Evolutionary conservation across 2,888 invertebrate genomes (phyloP).

Genomic region (Erpobdella octoculata): DNA sequence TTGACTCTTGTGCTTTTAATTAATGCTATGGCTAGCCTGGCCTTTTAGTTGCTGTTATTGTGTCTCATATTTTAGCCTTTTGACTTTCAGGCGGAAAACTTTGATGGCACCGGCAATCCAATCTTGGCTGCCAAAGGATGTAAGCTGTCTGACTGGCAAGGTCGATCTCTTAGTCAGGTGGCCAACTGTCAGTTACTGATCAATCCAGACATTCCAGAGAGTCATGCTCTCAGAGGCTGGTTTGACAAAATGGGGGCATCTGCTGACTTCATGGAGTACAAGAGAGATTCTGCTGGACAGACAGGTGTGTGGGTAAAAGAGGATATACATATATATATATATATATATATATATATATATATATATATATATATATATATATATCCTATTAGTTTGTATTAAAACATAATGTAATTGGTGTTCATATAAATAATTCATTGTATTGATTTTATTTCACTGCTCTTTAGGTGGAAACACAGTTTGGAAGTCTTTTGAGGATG

Average conservation of each 20-base stretch:
- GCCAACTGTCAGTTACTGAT: constrained; percentile 58
- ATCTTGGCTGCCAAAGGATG: constrained; percentile 79
- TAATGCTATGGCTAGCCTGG: too few relatives aligned
- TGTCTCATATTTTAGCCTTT: not conserved
- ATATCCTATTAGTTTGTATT: not conserved
- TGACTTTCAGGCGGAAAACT: constrained; percentile 65
- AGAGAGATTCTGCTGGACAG: constrained; percentile 41
- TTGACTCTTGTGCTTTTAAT: too few relatives aligned
- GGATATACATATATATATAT: not conserved
- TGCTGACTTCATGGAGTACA: constrained; percentile 44
- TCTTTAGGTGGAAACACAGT: constrained; percentile 33
- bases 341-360: not conserved
- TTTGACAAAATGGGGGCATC: constrained; percentile 63
- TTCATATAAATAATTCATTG: not conserved
- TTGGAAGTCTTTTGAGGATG: constrained; percentile 72
- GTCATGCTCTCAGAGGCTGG: constrained; percentile 80
- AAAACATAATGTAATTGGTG: not conserved
- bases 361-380: not conserved
- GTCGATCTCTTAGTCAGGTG: constrained; percentile 50
- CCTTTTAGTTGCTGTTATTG: too few relatives aligned
- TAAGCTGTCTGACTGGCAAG: constrained; percentile 74
- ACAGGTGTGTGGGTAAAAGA: constrained; percentile 27
- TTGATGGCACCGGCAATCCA: constrained; percentile 68
- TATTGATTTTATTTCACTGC: not conserved
- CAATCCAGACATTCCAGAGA: constrained; percentile 82